These are phyloP conservation scores for Eudemis profundana DNA, from an alignment of 2,888 invertebrate species.

Conservation along the genomic window DNA sequence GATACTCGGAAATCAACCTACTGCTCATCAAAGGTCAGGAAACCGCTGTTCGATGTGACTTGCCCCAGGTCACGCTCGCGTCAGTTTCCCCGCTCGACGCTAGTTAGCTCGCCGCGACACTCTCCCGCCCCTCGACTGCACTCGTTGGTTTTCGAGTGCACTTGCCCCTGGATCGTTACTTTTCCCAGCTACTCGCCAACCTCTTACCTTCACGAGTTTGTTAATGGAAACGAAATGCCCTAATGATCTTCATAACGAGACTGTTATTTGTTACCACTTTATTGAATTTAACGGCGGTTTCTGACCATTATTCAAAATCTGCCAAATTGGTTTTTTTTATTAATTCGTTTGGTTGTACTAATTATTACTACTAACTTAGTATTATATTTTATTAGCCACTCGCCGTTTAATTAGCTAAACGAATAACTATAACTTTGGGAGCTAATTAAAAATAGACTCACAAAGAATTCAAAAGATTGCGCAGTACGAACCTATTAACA, in stretches of 20 bases:
- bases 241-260: conserved; percentile 58
- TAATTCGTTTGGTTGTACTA: not conserved
- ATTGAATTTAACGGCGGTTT: not conserved
- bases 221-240: conserved; percentile 56
- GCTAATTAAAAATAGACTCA: not conserved
- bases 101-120: conserved; percentile 69
- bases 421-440: not conserved
- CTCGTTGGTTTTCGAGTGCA: conserved; percentile 70
- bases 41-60: not conserved
- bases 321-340: not conserved
- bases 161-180: conserved; percentile 70
- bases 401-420: not conserved
- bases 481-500: not conserved
- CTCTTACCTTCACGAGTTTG: conserved; percentile 47
- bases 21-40: too few relatives aligned
- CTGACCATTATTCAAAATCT: not conserved
- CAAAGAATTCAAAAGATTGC: not conserved
- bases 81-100: conserved; percentile 49
- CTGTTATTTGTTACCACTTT: conserved; percentile 46
- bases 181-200: conserved; percentile 52
- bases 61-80: conserved; percentile 12
- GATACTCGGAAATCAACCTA: too few relatives aligned
- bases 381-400: not conserved
- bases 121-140: conserved; percentile 64
- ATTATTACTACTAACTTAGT: too few relatives aligned